These are phyloP conservation scores for Nyctalus aviator DNA, from an alignment of 2,797 vertebrate species.

Conservation along the genomic window DNA sequence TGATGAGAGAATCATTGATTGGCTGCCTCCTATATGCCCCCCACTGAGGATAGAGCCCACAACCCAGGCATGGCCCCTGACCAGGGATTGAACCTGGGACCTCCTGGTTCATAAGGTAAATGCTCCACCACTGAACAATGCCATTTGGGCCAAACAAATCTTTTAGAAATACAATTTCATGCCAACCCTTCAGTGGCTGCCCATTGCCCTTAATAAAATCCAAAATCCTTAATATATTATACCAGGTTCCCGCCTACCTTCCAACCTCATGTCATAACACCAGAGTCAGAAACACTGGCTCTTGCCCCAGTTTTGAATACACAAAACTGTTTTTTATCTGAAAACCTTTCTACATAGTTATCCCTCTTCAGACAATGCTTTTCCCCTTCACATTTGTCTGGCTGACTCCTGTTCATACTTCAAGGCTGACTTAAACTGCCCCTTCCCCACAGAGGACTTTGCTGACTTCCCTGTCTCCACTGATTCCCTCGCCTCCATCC, in stretches of 20 bases:
- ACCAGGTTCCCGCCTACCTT: neutral
- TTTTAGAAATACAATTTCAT: constrained; percentile 11
- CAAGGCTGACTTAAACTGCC: neutral
- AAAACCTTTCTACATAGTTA: neutral
- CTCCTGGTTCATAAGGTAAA: no score
- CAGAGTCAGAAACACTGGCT: neutral
- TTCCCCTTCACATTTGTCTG: neutral
- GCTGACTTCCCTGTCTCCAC: neutral
- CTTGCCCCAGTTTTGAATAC: neutral
- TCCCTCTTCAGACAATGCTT: neutral
- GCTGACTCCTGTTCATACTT: neutral
- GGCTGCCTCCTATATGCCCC: no score
- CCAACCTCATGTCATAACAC: neutral
- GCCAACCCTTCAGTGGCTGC: neutral
- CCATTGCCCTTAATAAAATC: constrained; percentile 15
- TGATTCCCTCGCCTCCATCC: neutral
- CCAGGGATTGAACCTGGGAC: no score
- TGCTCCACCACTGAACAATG: neutral
- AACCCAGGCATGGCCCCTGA: no score
- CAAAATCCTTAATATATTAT: neutral
- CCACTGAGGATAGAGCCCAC: no score
- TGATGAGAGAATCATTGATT: no score
- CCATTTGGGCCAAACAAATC: neutral
- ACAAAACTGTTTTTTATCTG: neutral
- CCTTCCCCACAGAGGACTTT: neutral